Base-by-base conservation (phyloP, 2,888 invertebrate species). In the Heliconius aoede region DNA sequence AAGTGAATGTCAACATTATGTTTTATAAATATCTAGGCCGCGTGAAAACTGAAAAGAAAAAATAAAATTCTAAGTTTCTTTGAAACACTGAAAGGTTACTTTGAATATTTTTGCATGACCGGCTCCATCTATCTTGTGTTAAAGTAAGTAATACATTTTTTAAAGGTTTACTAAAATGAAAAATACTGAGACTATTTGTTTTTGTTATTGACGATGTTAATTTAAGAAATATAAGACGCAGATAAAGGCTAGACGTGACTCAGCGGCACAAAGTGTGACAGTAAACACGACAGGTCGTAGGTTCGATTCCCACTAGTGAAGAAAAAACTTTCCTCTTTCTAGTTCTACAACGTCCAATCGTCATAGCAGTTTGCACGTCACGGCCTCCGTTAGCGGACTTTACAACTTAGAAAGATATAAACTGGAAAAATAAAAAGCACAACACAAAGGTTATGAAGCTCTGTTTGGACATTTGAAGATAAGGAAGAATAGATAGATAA, bases 401-500 rank as follows among this genome's bases (percentile, higher is more conserved):
- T 18, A 46, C 13, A 46, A 46, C 18, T 18, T n/a, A 55, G n/a
- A 55, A n/a, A 55, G n/a, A 9, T 0, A n/a, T n/a, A n/a, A 55
- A 55, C 3, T 55, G n/a, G 32, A 32, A 32, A 32, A n/a, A n/a
- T 55, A 55, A n/a, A 55, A 30, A 64, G 32, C 32, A 40, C n/a
- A 64, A n/a, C 64, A 65, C 11, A 30, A 36, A 60, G 24, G 7
- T 26, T 24, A 60, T 18, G 60, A 40, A 61, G 13, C 26, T 73
- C 75, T 78, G 55, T 74, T 69, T 75, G 73, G 78, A 72, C 73
- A 74, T 60, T 51, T 15, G n/a, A 74, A 67, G 55, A 73, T 74
- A 73, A 79, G 74, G 65, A 61, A 64, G 69, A 65, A 73, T 78
- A 73, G 79, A 80, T 74, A 78, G 76, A 81, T 82, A 79, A 80